Percentiles rank a stretch among this genome's conserved stretches.
Evolutionary conservation across 2,797 vertebrate species (phyloP).

Genomic region (Sphenopsis melanotis): DNA sequence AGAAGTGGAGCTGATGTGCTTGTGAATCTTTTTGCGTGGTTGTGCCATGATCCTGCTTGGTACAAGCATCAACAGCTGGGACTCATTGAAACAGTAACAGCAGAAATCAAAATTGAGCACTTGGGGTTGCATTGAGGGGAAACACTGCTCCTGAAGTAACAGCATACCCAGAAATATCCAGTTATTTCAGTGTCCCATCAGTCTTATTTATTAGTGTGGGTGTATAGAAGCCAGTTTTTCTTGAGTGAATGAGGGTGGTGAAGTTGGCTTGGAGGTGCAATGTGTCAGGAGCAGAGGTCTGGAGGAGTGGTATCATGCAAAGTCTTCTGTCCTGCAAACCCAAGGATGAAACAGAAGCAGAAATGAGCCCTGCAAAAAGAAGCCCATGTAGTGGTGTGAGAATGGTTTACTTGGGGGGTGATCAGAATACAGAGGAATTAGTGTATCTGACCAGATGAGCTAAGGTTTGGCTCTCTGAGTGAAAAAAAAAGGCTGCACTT

Average conservation of each 20-base stretch:
- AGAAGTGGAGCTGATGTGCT: not conserved
- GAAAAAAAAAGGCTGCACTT: not conserved
- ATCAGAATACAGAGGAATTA: not conserved
- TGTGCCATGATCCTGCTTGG: not conserved
- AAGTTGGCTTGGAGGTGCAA: not conserved
- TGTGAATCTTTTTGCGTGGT: rapidly evolving
- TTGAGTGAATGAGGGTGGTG: not conserved
- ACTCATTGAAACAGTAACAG: not conserved
- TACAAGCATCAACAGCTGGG: not conserved
- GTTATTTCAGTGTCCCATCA: not conserved
- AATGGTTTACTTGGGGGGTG: not conserved
- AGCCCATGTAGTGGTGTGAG: not conserved
- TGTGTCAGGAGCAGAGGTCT: not conserved
- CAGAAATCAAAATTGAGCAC: not conserved
- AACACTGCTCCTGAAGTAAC: not conserved
- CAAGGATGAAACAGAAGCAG: not conserved
- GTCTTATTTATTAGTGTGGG: not conserved
- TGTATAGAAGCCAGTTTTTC: not conserved
- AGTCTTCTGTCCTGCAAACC: not conserved
- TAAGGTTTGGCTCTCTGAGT: not conserved
- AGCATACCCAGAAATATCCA: not conserved
- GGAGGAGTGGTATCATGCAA: not conserved
- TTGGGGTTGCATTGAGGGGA: not conserved
- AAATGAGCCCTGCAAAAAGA: not conserved
- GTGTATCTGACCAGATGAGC: not conserved